These are phyloP conservation scores for Agonopterix arenella DNA, from an alignment of 2,888 invertebrate species.

Conservation along the genomic window DNA sequence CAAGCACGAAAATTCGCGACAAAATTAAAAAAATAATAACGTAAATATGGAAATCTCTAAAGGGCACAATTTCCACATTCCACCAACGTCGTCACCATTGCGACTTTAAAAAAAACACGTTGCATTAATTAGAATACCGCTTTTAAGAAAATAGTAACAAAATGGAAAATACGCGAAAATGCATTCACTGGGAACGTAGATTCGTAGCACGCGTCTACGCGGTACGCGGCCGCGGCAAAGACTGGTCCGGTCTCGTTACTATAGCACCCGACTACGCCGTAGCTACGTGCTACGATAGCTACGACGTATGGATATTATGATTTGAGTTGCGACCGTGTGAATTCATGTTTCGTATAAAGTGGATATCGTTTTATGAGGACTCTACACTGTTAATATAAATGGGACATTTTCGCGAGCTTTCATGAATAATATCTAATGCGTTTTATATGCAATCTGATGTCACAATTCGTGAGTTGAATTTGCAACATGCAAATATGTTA, in stretches of 20 bases:
- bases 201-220: slow-evolving; percentile 50
- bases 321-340: slow-evolving; percentile 28
- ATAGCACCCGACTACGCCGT: slow-evolving; percentile 67
- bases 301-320: slow-evolving; percentile 21
- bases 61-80: slow-evolving; percentile 23
- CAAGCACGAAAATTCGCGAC: slow-evolving; percentile 5
- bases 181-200: slow-evolving; percentile 20
- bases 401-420: no score
- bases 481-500: no score
- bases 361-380: slow-evolving; percentile 12
- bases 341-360: slow-evolving; percentile 25
- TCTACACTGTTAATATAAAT: background rate
- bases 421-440: no score
- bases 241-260: slow-evolving; percentile 65
- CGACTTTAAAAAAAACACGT: slow-evolving; percentile 26
- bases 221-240: slow-evolving; percentile 45
- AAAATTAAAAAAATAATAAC: slow-evolving; percentile 10
- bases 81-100: slow-evolving; percentile 19
- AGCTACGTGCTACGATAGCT: slow-evolving; percentile 41
- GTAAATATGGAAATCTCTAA: slow-evolving; percentile 12
- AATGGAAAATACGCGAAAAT: slow-evolving; percentile 24
- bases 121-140: slow-evolving; percentile 53
- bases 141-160: slow-evolving; percentile 22
- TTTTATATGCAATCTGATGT: no score
- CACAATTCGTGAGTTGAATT: no score